A percentile compares a stretch with the other conserved stretches of the same genome.
These are phyloP conservation scores for Corynorhinus townsendii DNA, from an alignment of 2,113 vertebrate genomes.

Conservation along the genomic window DNA sequence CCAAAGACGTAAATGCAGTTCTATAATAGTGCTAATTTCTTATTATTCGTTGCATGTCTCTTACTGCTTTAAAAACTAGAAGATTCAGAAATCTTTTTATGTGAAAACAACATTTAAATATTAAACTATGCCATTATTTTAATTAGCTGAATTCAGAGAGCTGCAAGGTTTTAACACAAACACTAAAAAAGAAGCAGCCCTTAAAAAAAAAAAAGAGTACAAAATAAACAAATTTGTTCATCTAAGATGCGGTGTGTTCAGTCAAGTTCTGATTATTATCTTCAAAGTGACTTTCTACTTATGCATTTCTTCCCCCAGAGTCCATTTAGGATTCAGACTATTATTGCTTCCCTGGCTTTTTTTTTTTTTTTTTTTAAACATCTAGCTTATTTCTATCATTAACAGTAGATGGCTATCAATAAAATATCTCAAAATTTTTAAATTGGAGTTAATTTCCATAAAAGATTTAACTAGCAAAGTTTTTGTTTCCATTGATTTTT, in stretches of 20 bases:
- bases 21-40: not conserved
- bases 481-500: no score
- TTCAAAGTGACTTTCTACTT: not conserved
- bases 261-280: not conserved
- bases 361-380: not conserved
- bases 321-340: not conserved
- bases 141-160: not conserved
- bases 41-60: not conserved
- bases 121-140: not conserved
- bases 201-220: not conserved
- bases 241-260: not conserved
- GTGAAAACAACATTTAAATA: slow-evolving; percentile 17
- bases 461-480: not conserved
- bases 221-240: not conserved
- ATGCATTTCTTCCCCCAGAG: not conserved
- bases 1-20: not conserved
- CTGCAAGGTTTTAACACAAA: slow-evolving; percentile 12
- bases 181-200: not conserved
- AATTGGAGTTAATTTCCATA: not conserved
- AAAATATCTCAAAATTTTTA: not conserved
- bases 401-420: not conserved
- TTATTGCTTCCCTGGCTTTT: not conserved
- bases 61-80: slow-evolving; percentile 19
- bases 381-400: not conserved
- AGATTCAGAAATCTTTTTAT: not conserved